These are phyloP conservation scores for Tortricodes alternella DNA, from an alignment of 2,888 invertebrate species.

Conservation along the genomic window DNA sequence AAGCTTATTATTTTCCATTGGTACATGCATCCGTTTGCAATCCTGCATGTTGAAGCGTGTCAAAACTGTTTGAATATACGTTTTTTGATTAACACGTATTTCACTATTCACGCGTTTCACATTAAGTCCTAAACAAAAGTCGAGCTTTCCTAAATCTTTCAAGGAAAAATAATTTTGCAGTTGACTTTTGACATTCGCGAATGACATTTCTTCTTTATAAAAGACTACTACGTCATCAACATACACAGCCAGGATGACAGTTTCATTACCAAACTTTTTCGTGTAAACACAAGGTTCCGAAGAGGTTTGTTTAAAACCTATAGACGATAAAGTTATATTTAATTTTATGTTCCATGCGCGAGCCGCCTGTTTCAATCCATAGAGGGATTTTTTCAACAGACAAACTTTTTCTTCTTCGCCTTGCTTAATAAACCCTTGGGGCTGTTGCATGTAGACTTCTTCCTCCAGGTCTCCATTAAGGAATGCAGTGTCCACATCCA, in stretches of 20 bases:
- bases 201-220: no score
- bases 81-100: background rate
- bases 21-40: background rate
- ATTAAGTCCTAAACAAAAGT: background rate
- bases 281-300: background rate
- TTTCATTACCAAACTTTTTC: conserved; percentile 29
- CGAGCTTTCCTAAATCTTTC: background rate
- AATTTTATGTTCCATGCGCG: background rate
- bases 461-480: conserved; percentile 36
- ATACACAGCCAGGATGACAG: no score
- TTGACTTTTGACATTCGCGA: no score
- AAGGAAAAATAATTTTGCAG: no score
- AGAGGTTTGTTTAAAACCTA: background rate
- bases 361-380: conserved; percentile 35
- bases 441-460: conserved; percentile 35
- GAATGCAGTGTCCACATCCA: conserved; percentile 37
- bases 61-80: background rate
- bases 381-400: conserved; percentile 36
- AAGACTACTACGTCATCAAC: no score
- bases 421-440: conserved; percentile 30
- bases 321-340: background rate
- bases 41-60: background rate
- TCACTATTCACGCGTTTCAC: background rate
- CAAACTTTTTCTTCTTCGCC: background rate
- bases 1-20: background rate